Evolutionary conservation across 2,888 invertebrate genomes (phyloP).

Genomic region (Scaptomyza caliginosa): DNA sequence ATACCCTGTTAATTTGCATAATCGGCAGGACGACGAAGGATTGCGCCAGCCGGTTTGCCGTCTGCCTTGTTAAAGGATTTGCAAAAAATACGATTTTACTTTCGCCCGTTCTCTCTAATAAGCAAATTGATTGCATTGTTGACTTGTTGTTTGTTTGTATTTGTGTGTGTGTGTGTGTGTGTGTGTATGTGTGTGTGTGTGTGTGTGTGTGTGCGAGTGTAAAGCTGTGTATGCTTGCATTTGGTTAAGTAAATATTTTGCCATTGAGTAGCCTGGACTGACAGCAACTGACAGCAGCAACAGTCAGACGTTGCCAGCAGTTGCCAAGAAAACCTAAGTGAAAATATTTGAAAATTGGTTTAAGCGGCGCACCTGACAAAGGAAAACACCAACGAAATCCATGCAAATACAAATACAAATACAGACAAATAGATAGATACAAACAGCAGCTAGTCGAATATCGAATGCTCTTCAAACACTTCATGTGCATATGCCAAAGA

Average conservation of each 20-base stretch:
- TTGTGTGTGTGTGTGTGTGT: conserved; percentile 7
- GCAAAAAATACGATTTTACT: conserved; percentile 61
- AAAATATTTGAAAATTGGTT: conserved; percentile 83
- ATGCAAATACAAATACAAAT: conserved; percentile 43
- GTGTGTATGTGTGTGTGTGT: conserved; percentile 14
- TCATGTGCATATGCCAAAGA: not conserved
- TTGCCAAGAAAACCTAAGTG: conserved; percentile 60
- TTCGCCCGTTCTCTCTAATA: conserved; percentile 49
- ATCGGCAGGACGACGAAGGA: conserved; percentile 51
- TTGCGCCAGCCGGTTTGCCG: conserved; percentile 39
- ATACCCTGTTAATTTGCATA: conserved; percentile 70
- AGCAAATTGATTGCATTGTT: conserved; percentile 72
- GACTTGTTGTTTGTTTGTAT: conserved; percentile 43
- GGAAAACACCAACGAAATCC: conserved; percentile 60
- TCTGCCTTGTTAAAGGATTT: conserved; percentile 73
- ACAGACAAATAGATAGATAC: conserved; percentile 15
- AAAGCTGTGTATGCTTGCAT: conserved; percentile 42
- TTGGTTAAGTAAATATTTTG: conserved; percentile 71
- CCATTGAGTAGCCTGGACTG: conserved; percentile 55
- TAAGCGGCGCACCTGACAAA: conserved; percentile 78
- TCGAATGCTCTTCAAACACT: conserved; percentile 7
- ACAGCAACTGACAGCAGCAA: conserved; percentile 51
- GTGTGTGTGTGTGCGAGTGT: conserved; percentile 14
- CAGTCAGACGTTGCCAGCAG: conserved; percentile 13
- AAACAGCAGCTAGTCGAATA: conserved; percentile 18